Base-by-base conservation (phyloP, 2,113 vertebrate species). In the Candoia aspera region DNA sequence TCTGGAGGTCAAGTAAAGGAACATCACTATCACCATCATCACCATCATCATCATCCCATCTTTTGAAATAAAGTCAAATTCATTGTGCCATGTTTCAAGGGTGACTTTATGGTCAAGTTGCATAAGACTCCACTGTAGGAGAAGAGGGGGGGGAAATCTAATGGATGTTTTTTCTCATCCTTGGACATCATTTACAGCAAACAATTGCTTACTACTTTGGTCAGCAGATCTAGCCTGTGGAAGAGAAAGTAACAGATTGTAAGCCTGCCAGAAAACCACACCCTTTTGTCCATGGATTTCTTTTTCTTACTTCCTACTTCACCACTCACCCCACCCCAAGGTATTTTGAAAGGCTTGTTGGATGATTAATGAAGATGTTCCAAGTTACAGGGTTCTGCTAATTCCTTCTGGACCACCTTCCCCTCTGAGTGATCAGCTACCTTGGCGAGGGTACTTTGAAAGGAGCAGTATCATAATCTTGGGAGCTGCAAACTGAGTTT, bases 131-230 rank as follows among this genome's bases (percentile, higher is more conserved):
- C 33, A 26, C 13, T 83, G 33, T 33, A 33, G 11, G 83, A 6
- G 4, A 21, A 33, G 26, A n/a, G 1, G 26, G 9, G 33, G 10
- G 17, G 6, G 29, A 8, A 85, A 12, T 58, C 68, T 9, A 59
- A 73, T 8, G 4, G 49, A 33, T 24, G 26, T 53, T 46, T 89
- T 53, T 55, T 58, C 49, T 33, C 83, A 89, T n/a, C 46, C 2
- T 49, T n/a, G n/a, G n/a, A n/a, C n/a, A n/a, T n/a, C 11, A 88
- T 17, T n/a, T 55, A 88, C 64, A 88, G 54, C 46, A 90, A 88
- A 60, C n/a, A 49, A 88, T 62, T 46, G n/a, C 29, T 90, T 54
- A 42, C 9, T 59, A 4, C 5, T 6, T 15, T 23, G 46, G 19
- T 54, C 60, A 59, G 84, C 54, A 54, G 64, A 15, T 21, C 13